phyloP scores from a whole-genome alignment of 2,888 invertebrate species.

The Cyrtodaria siliqua region DNA sequence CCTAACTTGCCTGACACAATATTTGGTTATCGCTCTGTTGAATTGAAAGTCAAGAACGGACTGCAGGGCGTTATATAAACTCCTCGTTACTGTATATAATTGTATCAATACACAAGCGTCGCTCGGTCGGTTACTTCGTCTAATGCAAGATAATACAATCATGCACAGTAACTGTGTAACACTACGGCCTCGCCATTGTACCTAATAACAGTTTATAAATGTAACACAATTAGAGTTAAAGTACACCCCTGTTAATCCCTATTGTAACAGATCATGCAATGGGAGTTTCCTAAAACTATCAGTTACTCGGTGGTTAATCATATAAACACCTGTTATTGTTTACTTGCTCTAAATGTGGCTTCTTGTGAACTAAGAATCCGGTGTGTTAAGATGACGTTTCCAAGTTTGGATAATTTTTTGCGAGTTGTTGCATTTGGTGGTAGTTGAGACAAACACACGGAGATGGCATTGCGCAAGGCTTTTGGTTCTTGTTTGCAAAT shows the following conservation, averaged over 20 bases:
- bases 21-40: too few relatives aligned
- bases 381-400: slow-evolving; percentile 22
- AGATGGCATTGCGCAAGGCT: neutral
- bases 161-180: too few relatives aligned
- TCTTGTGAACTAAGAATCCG: slow-evolving; percentile 21
- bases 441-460: neutral
- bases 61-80: too few relatives aligned
- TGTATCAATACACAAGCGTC: too few relatives aligned
- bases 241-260: neutral
- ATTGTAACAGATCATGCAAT: neutral
- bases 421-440: neutral
- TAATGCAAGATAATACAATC: too few relatives aligned
- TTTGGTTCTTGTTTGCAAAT: slow-evolving; percentile 11
- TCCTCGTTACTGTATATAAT: too few relatives aligned
- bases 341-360: slow-evolving; percentile 11
- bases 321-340: slow-evolving; percentile 3
- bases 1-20: too few relatives aligned
- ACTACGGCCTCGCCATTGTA: too few relatives aligned
- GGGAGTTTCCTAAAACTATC: too few relatives aligned
- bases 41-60: too few relatives aligned
- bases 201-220: too few relatives aligned
- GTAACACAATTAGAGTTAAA: neutral
- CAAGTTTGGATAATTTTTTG: slow-evolving; percentile 14
- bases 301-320: slow-evolving; percentile 5
- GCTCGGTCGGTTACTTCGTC: too few relatives aligned